phyloP scores from a whole-genome alignment of 1,140 invertebrate species.

The Zelostemma sp. region DNA sequence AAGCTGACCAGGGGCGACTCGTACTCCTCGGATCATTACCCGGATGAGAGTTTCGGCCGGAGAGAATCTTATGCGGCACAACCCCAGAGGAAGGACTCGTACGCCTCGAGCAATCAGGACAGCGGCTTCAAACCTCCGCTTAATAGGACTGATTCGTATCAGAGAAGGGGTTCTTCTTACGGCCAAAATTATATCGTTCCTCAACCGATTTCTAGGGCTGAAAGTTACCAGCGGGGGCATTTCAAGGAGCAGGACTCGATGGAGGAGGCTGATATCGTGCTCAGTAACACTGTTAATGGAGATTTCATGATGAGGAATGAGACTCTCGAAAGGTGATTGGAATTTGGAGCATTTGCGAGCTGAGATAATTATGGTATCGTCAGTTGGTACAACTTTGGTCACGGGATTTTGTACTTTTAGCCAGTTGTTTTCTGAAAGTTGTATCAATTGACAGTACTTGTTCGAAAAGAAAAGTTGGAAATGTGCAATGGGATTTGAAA shows the following conservation, averaged over 20 bases:
- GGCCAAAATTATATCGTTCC: conserved; percentile 63
- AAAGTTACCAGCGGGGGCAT: conserved; percentile 63
- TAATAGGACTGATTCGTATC: conserved; percentile 57
- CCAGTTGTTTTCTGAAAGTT: too few species aligned
- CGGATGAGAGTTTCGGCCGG: conserved; percentile 50
- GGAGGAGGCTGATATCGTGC: conserved; percentile 57
- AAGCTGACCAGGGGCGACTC: conserved; percentile 61
- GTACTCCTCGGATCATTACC: conserved; percentile 60
- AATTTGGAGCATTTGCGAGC: not conserved
- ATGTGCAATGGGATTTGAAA: not conserved
- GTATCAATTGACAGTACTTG: too few species aligned
- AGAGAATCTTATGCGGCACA: conserved; percentile 52
- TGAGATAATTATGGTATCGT: too few species aligned
- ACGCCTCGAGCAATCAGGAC: conserved; percentile 57
- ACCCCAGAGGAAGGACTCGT: conserved; percentile 55
- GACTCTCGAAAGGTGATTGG: conserved; percentile 63
- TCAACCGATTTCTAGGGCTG: conserved; percentile 62
- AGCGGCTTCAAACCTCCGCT: conserved; percentile 47
- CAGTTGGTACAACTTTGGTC: too few species aligned
- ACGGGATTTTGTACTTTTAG: too few species aligned
- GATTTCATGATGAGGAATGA: conserved; percentile 65
- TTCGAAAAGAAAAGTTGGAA: too few species aligned
- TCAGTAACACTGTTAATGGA: conserved; percentile 59
- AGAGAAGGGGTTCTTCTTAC: conserved; percentile 57
- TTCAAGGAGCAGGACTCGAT: conserved; percentile 65